Evolutionary conservation across 35 echinoderm and acorn worm species (phyloP).

Genomic region (Apostichopus parvimensis): DNA sequence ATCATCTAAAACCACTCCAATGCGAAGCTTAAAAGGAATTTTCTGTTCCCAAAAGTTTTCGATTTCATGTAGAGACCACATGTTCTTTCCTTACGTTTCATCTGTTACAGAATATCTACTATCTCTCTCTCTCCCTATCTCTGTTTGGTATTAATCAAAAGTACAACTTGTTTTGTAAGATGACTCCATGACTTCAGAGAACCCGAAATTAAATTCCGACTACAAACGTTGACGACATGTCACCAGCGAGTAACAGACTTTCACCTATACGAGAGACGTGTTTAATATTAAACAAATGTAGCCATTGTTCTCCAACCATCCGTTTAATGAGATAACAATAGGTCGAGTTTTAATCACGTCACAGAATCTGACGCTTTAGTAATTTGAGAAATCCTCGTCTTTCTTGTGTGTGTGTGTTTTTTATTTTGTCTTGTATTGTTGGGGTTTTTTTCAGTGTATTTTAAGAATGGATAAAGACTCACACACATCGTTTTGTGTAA

Average conservation of each 20-base stretch:
- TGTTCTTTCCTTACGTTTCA: too few relatives aligned
- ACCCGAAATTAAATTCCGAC: neutral
- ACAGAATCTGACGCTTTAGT: neutral
- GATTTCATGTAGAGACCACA: too few relatives aligned
- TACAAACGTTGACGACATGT: neutral
- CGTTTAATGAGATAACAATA: constrained; percentile 39
- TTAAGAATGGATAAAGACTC: too few relatives aligned
- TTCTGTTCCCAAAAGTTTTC: too few relatives aligned
- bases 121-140: too few relatives aligned
- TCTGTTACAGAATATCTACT: too few relatives aligned
- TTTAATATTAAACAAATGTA: constrained; percentile 43
- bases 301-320: constrained; percentile 29
- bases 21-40: neutral
- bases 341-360: constrained; percentile 11
- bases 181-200: neutral
- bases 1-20: neutral
- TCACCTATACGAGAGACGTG: neutral
- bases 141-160: neutral
- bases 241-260: neutral
- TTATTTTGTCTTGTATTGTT: too few relatives aligned
- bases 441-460: too few relatives aligned
- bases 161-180: neutral
- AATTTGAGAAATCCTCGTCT: neutral
- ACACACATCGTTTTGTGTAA: too few relatives aligned
- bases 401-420: too few relatives aligned